phyloP scores from a whole-genome alignment of 2,113 vertebrate species.

The Gallinago undulata region DNA sequence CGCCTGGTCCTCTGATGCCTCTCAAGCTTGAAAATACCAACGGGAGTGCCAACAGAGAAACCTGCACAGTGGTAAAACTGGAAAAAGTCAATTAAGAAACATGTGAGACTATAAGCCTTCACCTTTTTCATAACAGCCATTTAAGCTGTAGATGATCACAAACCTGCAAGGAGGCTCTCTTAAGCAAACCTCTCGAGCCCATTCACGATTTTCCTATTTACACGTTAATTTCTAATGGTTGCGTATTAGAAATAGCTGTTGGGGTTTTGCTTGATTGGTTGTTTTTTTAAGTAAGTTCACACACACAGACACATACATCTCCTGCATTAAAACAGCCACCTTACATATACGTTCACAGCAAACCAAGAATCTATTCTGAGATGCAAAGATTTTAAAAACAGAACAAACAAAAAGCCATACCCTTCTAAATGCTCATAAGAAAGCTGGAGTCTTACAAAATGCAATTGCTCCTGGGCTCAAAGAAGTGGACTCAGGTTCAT shows the following conservation, averaged over 20 bases:
- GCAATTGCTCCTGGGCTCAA: background rate
- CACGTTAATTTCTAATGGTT: background rate
- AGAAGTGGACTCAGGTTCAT: background rate
- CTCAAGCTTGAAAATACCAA: background rate
- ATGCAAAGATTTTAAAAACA: background rate
- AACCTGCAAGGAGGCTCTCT: background rate
- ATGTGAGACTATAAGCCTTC: background rate
- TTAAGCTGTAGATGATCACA: background rate
- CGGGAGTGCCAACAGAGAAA: background rate
- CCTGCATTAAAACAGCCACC: background rate
- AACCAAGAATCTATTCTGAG: background rate
- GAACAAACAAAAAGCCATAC: background rate
- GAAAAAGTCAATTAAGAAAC: background rate
- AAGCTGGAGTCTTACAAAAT: background rate
- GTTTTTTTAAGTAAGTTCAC: background rate
- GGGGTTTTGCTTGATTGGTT: background rate
- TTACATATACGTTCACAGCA: background rate
- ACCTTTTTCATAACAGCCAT: background rate
- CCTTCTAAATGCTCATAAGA: background rate
- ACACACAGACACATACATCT: background rate
- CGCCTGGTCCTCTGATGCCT: background rate
- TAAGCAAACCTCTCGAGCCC: background rate
- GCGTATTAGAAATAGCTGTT: background rate
- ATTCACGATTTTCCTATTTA: background rate
- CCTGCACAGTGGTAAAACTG: background rate